Evolutionary conservation across 2,797 vertebrate genomes (phyloP), one percentile per base, ranked within the genome.

Genomic region (Furcifer pardalis): DNA sequence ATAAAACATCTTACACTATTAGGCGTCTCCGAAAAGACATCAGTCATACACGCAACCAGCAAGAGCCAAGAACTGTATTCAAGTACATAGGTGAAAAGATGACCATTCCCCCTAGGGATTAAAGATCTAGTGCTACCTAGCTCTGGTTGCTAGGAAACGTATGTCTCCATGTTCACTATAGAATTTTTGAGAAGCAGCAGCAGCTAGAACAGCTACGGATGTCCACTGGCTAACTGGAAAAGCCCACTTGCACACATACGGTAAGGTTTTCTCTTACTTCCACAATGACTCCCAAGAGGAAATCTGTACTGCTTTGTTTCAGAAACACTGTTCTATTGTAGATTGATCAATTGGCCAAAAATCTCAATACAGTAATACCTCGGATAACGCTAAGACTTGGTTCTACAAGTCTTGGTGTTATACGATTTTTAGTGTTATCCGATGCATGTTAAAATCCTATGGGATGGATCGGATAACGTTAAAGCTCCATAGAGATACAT

Each of bases 101-200:
- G 59, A 8, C 44, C 27, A 42, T 27, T n/a, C 13, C 4, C 17
- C 9, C 30, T 77, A 84, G 42, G 21, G n/a, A 69, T 59, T 49
- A 84, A 60, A 56, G 52, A 84, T 52, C 7, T 56, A 9, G 65
- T 25, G 15, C 49, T 77, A 32, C 27, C 40, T 52, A 21, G 46
- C 52, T 30, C 5, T 69, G n/a, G 82, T 84, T 84, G 82, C 82
- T 77, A 84, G 75, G 82, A 32, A 69, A 30, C 74, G 60, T 10
- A 60, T 21, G 12, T 77, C 77, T 56, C n/a, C 56, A 42, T 59
- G 62, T 17, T 77, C 40, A 83, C 49, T 5, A 56, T 69, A n/a
- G 82, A 84, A 84, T 9, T 30, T 77, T 77, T 19, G 30, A 69
- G 68, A 66, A 60, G n/a, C n/a, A n/a, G 74, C 30, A 77, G 65